Base-by-base conservation (phyloP, 2,888 invertebrate species). In the Oasisia sp. region DNA sequence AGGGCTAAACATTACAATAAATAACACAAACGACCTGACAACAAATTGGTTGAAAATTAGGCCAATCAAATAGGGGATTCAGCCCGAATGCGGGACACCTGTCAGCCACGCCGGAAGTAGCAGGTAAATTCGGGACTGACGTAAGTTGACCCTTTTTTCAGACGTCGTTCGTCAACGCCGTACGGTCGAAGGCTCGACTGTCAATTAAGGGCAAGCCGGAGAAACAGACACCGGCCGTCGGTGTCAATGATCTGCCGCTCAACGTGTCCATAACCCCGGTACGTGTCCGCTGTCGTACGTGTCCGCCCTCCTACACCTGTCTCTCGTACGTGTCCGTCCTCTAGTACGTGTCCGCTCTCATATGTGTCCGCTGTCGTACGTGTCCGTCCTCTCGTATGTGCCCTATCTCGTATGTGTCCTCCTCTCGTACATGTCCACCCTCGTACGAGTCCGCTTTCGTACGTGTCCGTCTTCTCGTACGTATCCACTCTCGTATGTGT, bases 201-300 rank as follows among this genome's bases (percentile, higher is more conserved):
- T 94, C 94, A 38, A 93, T 94, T 91, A 94, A 93, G n/a, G 94
- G 94, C 14, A 93, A 93, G 92, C 94, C 94, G 14, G 94, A 94
- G 58, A 91, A 74, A 27, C 74, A 74, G n/a, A 74, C 74, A 27
- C 74, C 74, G 74, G n/a, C 74, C 7, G 27, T 74, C 19, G 74
- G 74, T 7, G 74, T 74, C 74, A 74, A n/a, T n/a, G 74, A 74
- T 74, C 74, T 74, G 14, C 74, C 74, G n/a, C 74, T 74, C 19
- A 74, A 74, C 74, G n/a, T 74, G 74, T 74, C 74, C 74, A 7
- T 74, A 27, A 74, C 74, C 74, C 74, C 74, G 74, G 74, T 74
- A 74, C 27, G 74, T 74, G 74, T 74, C 74, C n/a, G 38, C 38
- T 38, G 27, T 74, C 27, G 74, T 74, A 74, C 74, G 74, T 50